These are phyloP conservation scores for Diabrotica virgifera DNA, from an alignment of 1,140 invertebrate species.

Conservation along the genomic window DNA sequence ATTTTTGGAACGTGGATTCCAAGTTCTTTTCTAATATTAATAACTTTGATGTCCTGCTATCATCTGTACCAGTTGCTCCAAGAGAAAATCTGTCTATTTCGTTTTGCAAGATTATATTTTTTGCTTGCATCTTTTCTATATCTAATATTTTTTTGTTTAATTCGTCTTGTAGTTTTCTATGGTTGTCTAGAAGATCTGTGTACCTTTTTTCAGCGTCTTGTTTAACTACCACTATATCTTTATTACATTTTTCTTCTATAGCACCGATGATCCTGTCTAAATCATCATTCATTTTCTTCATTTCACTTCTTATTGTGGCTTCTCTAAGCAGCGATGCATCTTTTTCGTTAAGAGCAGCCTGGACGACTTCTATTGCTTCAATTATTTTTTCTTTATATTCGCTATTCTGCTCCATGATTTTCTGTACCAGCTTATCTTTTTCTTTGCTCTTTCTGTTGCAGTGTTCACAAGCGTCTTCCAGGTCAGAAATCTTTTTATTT, in stretches of 20 bases:
- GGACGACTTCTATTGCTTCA: conserved; percentile 43
- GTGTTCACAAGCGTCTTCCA: conserved; percentile 25
- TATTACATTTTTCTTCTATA: conserved; percentile 32
- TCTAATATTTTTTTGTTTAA: conserved; percentile 32
- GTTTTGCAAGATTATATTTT: conserved; percentile 33
- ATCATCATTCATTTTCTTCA: conserved; percentile 26
- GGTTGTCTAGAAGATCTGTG: conserved; percentile 27
- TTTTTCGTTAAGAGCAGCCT: conserved; percentile 43
- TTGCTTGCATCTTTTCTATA: conserved; percentile 31
- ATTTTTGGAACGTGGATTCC: conserved; percentile 43
- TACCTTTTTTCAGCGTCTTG: conserved; percentile 30
- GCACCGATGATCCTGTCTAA: conserved; percentile 22
- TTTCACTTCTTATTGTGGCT: conserved; percentile 30
- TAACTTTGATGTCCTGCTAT: conserved; percentile 35
- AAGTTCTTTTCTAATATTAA: conserved; percentile 42
- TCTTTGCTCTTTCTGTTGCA: conserved; percentile 28
- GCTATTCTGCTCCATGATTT: conserved; percentile 31
- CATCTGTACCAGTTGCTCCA: conserved; percentile 26
- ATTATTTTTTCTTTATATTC: conserved; percentile 40
- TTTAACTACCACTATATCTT: conserved; percentile 29
- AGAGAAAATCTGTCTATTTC: conserved; percentile 34
- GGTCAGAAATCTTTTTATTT: conserved; percentile 31
- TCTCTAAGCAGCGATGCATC: conserved; percentile 42
- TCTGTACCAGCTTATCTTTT: conserved; percentile 31
- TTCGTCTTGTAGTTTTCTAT: conserved; percentile 29